Base-by-base conservation (phyloP, 2,113 vertebrate species). In the Lucifuga dentata region DNA sequence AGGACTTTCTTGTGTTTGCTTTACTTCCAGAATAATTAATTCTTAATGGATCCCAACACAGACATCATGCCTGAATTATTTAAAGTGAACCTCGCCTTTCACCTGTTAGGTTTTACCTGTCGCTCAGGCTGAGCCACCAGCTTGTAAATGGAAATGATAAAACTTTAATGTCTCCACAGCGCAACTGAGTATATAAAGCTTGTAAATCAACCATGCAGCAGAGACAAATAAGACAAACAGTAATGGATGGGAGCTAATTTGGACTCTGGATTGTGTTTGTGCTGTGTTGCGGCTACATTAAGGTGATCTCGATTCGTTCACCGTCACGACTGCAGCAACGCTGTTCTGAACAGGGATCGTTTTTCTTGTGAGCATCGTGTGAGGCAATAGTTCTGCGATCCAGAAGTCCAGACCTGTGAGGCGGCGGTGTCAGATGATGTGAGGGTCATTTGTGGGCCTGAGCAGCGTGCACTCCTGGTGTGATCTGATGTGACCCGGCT, bases 21-120 rank as follows among this genome's bases (percentile, higher is more conserved):
- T 51, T 19, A 13, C 13, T 38, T 52, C 51, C 48, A 55, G 35
- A 71, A 20, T 19, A 55, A 64, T 84, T 38, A 53, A 48, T 78
- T 68, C 51, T 73, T 58, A 66, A 79, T 53, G 8, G 8, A 52
- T 29, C 13, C 17, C 16, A 7, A 45, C 45, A 57, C 16, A 19
- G 33, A 29, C 50, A 66, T 36, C 43, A 49, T 49, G 49, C 39
- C 68, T 74, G 60, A 65, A 80, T 82, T 61, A 77, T 66, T 68
- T 13, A 80, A 50, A 5, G 48, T 12, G 57, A 73, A 69, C 58
- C 33, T 59, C 73, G 51, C 16, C 36, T 43, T 68, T 57, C 52
- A 70, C 75, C 44, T 53, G 35, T 32, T 5, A 43, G 43, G 52
- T 5, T 36, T 45, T 51, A 32, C 43, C 13, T 52, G 44, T 68